Base-by-base conservation (phyloP, 1,140 invertebrate genomes). In the Prorops nasuta region DNA sequence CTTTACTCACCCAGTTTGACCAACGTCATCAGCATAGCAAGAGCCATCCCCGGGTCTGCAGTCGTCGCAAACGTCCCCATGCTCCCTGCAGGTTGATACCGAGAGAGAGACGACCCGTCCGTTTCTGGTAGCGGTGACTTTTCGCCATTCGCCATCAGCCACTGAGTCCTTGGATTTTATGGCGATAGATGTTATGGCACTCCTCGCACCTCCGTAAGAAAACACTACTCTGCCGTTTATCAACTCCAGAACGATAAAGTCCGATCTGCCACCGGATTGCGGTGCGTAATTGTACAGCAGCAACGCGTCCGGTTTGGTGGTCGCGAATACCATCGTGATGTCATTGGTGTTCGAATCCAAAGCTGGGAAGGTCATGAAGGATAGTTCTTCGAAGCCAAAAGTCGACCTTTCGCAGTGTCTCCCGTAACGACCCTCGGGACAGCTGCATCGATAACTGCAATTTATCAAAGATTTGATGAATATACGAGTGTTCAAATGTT, bases 241-340 rank as follows among this genome's bases (percentile, higher is more conserved):
- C 40, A 98, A 68, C 76, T 98, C 92, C 32, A 98, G 81, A 0
- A 94, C 92, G 20, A 98, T 83, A 67, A 96, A 97, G 69, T 96
- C 93, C 0, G 92, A 94, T 56, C 92, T 78, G 2, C 92, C 92
- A 19, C 91, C 90, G 34, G 84, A 89, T 66, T 91, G 90, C 0
- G 84, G 77, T 1, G 92, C 93, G 63, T 90, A 96, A 59, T 96
- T 96, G 73, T 96, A 97, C 0, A 95, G 78, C 0, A 98, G 72
- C 4, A 98, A 77, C 1, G 91, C 86, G 69, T 95, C 86, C 0
- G 84, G 81, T 71, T 94, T 94, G 0, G 88, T 91, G 0, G 94
- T 97, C 9, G 94, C 89, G 72, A 97, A 96, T 16, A 91, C 86
- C 19, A 96, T 86, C 0, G 91, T 89, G 41, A 96, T 92, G 58